phyloP scores from a whole-genome alignment of 2,797 vertebrate species.

The Pelochelys cantorii region DNA sequence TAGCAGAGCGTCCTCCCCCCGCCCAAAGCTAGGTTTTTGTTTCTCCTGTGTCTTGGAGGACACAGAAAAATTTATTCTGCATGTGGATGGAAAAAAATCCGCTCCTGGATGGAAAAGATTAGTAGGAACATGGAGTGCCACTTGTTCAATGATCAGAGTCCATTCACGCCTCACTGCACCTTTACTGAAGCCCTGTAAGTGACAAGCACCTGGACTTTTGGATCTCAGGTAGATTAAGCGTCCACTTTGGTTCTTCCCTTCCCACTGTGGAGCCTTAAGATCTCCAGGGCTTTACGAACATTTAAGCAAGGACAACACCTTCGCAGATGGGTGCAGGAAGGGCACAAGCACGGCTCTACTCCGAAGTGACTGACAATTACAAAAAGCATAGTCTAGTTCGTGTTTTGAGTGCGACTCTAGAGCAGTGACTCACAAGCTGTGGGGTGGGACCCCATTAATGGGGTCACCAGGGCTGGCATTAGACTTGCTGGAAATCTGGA shows the following conservation, averaged over 20 bases:
- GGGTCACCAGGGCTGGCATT: no score
- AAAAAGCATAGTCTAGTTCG: background rate
- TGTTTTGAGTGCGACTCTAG: background rate
- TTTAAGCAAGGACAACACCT: fast-evolving
- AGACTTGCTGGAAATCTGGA: no score
- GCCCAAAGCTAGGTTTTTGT: no score
- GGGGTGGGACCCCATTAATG: no score
- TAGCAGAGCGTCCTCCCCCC: no score
- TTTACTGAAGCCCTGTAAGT: background rate
- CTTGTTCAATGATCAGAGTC: background rate
- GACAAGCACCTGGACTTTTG: conserved; percentile 37
- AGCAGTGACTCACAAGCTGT: no score
- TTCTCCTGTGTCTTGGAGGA: no score
- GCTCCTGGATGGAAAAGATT: no score
- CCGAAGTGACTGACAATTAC: background rate
- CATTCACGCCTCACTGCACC: background rate
- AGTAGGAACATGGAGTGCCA: no score
- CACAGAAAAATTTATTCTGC: no score
- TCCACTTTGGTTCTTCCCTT: conserved; percentile 38
- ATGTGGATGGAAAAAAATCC: no score
- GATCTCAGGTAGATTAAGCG: conserved; percentile 10
- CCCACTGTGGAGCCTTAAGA: fast-evolving
- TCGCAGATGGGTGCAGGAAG: background rate
- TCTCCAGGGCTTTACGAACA: background rate
- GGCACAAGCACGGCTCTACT: background rate